Evolutionary conservation across 2,888 invertebrate genomes (phyloP).

Genomic region (Empis stercorea): DNA sequence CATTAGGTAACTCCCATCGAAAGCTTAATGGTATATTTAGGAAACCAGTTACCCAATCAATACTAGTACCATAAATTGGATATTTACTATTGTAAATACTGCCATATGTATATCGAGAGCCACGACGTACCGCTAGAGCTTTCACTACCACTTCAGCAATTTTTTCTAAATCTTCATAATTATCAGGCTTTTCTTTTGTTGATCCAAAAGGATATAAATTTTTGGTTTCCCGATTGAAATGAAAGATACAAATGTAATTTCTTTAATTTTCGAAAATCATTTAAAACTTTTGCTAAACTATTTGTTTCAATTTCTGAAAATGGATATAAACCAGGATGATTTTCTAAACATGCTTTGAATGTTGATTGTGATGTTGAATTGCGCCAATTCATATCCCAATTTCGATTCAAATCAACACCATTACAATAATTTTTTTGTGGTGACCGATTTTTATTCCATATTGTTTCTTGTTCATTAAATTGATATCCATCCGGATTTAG

Average conservation of each 20-base stretch:
- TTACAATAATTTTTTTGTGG: constrained; percentile 31
- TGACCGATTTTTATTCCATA: constrained; percentile 53
- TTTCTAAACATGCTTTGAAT: constrained; percentile 28
- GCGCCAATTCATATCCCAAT: constrained; percentile 52
- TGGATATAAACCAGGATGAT: constrained; percentile 40
- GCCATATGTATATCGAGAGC: constrained; percentile 47
- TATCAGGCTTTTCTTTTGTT: constrained; percentile 40
- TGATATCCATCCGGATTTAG: constrained; percentile 67
- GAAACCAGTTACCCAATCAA: constrained; percentile 65
- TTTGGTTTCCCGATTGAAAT: constrained; percentile 64
- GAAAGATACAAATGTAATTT: constrained; percentile 51
- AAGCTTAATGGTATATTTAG: constrained; percentile 17
- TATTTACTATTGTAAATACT: constrained; percentile 43
- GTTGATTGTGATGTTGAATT: constrained; percentile 39
- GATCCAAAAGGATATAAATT: constrained; percentile 59
- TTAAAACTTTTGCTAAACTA: constrained; percentile 43
- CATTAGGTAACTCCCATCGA: too few relatives aligned
- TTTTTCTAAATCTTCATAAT: constrained; percentile 39
- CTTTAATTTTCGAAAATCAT: constrained; percentile 30
- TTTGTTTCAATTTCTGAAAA: constrained; percentile 46
- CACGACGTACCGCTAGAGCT: constrained; percentile 40
- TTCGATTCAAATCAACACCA: constrained; percentile 51
- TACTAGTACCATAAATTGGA: constrained; percentile 49
- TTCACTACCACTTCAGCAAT: constrained; percentile 24
- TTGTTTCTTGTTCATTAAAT: constrained; percentile 49